These are phyloP conservation scores for Oncorhynchus tshawytscha DNA, from an alignment of 2,113 vertebrate genomes.

Conservation along the genomic window DNA sequence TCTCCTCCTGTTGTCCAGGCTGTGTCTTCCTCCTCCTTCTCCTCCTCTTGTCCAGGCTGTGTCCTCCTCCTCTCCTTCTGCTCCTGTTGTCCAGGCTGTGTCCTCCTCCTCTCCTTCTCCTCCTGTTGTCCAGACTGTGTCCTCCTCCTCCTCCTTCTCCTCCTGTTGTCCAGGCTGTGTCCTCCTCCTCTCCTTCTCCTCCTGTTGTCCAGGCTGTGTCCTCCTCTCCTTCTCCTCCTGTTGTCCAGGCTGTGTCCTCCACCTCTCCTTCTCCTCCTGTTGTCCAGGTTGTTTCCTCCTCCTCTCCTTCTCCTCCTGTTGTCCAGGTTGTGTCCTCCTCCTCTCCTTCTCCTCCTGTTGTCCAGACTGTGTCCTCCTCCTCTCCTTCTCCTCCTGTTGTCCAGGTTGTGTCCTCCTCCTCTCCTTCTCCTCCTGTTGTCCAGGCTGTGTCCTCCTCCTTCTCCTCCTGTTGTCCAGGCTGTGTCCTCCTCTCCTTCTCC, in stretches of 20 bases:
- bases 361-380: neutral
- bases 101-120: neutral
- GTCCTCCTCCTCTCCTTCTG: neutral
- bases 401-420: neutral
- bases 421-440: neutral
- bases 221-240: conserved; percentile 1
- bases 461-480: neutral
- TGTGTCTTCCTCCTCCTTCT: neutral
- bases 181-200: neutral
- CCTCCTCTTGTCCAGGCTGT: neutral
- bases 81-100: neutral
- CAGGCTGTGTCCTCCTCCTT: neutral
- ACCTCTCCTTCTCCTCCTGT: neutral
- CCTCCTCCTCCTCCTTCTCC: neutral
- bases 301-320: neutral
- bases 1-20: neutral
- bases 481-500: neutral
- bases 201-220: conserved; percentile 11
- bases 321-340: conserved; percentile 9
- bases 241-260: neutral
- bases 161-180: neutral
- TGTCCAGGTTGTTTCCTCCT: neutral
- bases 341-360: conserved; percentile 2
- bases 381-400: neutral
- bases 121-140: neutral